Conservation (phyloP, 2,113 vertebrate genomes). For the Leucopsar rothschildi region DNA sequence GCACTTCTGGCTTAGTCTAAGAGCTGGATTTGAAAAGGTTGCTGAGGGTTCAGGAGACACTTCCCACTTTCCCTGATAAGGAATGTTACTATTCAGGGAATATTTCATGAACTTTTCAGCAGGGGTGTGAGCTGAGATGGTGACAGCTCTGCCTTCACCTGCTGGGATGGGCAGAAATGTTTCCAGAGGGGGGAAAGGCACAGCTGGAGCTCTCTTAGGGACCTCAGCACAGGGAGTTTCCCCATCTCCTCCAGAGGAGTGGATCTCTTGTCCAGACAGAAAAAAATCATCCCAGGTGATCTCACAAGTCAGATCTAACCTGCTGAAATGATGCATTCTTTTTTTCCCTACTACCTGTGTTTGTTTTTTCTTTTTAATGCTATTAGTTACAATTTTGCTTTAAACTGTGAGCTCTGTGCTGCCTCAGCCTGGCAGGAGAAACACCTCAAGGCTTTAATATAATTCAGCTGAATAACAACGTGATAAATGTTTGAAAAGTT, state of each 20-base stretch:
- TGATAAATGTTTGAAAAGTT: background rate
- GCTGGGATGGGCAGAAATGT: background rate
- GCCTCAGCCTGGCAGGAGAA: background rate
- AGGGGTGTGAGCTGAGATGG: background rate
- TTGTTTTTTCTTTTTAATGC: background rate
- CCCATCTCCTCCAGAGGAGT: background rate
- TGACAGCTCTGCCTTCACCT: background rate
- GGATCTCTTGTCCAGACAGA: background rate
- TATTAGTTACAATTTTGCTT: background rate
- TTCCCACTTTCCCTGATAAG: background rate
- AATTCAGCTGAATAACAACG: background rate
- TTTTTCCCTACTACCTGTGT: background rate
- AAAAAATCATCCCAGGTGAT: background rate
- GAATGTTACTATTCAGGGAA: background rate
- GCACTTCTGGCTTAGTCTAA: background rate
- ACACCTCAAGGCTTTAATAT: background rate
- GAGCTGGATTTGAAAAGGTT: background rate
- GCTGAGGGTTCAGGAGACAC: background rate
- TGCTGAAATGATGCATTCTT: background rate
- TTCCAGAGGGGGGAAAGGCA: background rate
- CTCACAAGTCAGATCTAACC: background rate
- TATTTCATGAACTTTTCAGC: background rate
- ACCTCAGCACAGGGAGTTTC: background rate
- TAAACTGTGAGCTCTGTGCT: background rate
- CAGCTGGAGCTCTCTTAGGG: background rate